These are phyloP conservation scores for Scaptomyza polygonia DNA, from an alignment of 2,888 invertebrate genomes.

Conservation along the genomic window DNA sequence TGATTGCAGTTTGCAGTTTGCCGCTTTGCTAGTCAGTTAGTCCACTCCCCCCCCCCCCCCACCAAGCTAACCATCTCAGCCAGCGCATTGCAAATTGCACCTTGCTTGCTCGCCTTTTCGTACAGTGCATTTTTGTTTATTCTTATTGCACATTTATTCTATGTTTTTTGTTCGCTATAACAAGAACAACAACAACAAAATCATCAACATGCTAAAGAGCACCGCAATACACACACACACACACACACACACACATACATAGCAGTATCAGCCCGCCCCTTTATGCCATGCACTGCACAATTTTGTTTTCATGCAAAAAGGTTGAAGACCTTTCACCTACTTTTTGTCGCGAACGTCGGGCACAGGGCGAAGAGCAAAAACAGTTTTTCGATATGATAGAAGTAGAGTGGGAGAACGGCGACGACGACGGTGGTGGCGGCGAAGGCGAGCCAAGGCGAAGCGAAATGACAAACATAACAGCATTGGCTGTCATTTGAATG, in stretches of 20 bases:
- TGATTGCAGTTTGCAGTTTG: constrained; percentile 61
- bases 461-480: constrained; percentile 32
- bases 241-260: not conserved
- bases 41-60: constrained; percentile 7
- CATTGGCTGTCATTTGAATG: not conserved
- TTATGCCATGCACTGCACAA: constrained; percentile 52
- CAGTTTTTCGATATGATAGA: constrained; percentile 26
- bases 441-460: constrained; percentile 25
- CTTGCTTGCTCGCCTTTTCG: constrained; percentile 51
- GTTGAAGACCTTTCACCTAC: constrained; percentile 83
- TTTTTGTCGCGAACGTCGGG: constrained; percentile 66
- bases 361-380: constrained; percentile 45
- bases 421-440: constrained; percentile 4
- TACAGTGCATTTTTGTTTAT: constrained; percentile 53
- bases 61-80: not conserved
- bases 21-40: constrained; percentile 44
- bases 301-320: constrained; percentile 79
- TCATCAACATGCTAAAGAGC: constrained; percentile 33
- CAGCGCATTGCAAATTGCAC: constrained; percentile 24
- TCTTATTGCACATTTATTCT: constrained; percentile 12
- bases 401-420: constrained; percentile 9
- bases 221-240: constrained; percentile 1
- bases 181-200: constrained; percentile 16
- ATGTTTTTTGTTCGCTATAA: constrained; percentile 37
- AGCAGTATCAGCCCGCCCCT: constrained; percentile 19